Evolutionary conservation across 2,113 vertebrate genomes (phyloP), one percentile per base, ranked within the genome.

Genomic region (Phyllopteryx taeniolatus): DNA sequence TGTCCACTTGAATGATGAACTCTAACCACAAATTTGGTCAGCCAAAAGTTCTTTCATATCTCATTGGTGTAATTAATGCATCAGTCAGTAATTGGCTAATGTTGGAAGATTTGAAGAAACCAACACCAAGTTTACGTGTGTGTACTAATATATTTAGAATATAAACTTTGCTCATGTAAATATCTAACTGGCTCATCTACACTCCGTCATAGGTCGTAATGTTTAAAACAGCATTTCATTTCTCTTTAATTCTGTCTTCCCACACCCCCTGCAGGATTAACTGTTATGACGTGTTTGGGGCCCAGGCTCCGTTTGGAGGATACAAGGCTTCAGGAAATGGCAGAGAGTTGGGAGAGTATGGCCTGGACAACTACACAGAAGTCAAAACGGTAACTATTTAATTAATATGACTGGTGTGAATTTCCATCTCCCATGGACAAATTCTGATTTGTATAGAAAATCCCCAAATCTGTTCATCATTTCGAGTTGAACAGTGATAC

Each of bases 261-360:
- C 27, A 27, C 27, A 1, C 57, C 53, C 62, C 35, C 79, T 80
- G 51, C 74, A 99, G 98, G 98, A 54, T 99, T n/a, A 99, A 99
- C 77, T 99, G 97, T 80, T 99, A 99, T 2, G 78, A 99, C 0
- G 96, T 98, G 68, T 96, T 99, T 67, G 95, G 92, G 13, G 92
- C 92, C 61, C 98, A 99, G 84, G 92, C 94, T 15, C 97, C 98
- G 0, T 99, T 99, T 47, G 98, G 98, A 0, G 98, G 98, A 33
- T 99, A 96, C 90, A 99, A 99, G 84, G 88, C 94, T 67, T 99
- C 98, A 8, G 98, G 98, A 8, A 95, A 75, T 0, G 97, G 98
- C 19, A 89, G 97, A 76, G 98, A 99, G 86, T 86, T 97, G 12
- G 97, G 98, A 5, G 93, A 98, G 77, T 98, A 99, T 0, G 95